These are phyloP conservation scores for Diadegma fenestrale DNA, from an alignment of 2,888 invertebrate species.

Conservation along the genomic window DNA sequence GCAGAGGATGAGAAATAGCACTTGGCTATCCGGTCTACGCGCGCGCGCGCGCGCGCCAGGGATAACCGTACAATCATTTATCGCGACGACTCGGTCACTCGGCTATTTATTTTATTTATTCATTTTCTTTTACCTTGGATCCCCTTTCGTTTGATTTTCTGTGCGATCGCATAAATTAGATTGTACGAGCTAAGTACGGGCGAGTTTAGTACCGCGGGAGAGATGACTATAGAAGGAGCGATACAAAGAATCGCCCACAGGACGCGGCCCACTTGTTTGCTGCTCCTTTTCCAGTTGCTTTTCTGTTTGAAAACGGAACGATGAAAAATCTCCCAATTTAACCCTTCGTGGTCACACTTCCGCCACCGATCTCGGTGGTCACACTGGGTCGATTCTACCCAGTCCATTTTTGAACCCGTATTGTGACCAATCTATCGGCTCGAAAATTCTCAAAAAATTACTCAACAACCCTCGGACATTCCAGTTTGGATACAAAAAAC, in stretches of 20 bases:
- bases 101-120: constrained; percentile 29
- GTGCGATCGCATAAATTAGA: constrained; percentile 44
- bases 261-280: neutral
- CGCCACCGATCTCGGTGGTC: too few species aligned
- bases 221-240: constrained; percentile 68
- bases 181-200: constrained; percentile 9
- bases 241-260: constrained; percentile 63
- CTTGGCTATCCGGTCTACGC: constrained; percentile 58
- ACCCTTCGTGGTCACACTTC: too few species aligned
- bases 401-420: too few species aligned
- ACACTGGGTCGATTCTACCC: too few species aligned
- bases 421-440: too few species aligned
- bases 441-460: too few species aligned
- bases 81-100: constrained; percentile 60
- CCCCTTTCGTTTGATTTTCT: neutral
- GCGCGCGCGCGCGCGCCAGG: too few species aligned
- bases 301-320: too few species aligned
- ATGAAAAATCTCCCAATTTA: neutral
- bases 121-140: neutral
- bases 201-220: constrained; percentile 5
- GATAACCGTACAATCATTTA: constrained; percentile 50
- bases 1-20: constrained; percentile 26
- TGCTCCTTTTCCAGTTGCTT: too few species aligned
- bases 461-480: too few species aligned
- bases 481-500: too few species aligned